Evolutionary conservation across 1,140 invertebrate species (phyloP), one percentile per base, ranked within the genome.

Genomic region (Apocrypta bakeri): DNA sequence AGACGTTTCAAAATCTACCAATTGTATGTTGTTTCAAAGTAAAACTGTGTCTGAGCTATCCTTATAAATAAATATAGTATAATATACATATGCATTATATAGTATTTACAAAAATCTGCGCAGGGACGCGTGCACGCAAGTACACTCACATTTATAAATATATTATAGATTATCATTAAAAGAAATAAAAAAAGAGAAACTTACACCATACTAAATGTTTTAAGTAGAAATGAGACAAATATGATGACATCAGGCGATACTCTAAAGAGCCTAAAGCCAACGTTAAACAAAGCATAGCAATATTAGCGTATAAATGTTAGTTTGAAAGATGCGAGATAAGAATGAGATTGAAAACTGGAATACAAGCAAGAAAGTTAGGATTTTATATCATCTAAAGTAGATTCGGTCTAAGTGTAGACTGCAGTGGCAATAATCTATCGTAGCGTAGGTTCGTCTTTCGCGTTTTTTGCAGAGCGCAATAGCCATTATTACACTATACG

Each of bases 221-320:
- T 61, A 84, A 78, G 79, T 75, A 80, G 48, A 85, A 37, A 76
- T 40, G 72, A 83, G 25, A 86, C 6, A 73, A 82, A 48, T 77
- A 83, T 72, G 40, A 82, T 8, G 33, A 79, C 69, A 78, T 33
- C 79, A 85, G 86, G 85, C 84, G 85, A 82, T 84, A 87, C 85
- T 88, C 84, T 85, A 87, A 87, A 87, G 86, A 88, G 86, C 85
- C 87, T 87, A 88, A 86, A 82, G 86, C 85, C 85, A 68, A 29
- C 78, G 25, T 78, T 83, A 83, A 86, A 84, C 84, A 88, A 90
- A 89, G 86, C 83, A 86, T 90, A 90, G 89, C 89, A 90, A 90
- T 90, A 90, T 87, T 90, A 90, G 89, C 85, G 75, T 83, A 84
- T 89, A 90, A 87, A 87, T 88, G 82, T 77, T 82, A 79, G 68